Percentiles rank a stretch among this genome's conserved stretches.
Evolutionary conservation across 30 jellyfish, hydroid and myxozoan genomes (phyloP).

Genomic region (Rhopilema esculentum): DNA sequence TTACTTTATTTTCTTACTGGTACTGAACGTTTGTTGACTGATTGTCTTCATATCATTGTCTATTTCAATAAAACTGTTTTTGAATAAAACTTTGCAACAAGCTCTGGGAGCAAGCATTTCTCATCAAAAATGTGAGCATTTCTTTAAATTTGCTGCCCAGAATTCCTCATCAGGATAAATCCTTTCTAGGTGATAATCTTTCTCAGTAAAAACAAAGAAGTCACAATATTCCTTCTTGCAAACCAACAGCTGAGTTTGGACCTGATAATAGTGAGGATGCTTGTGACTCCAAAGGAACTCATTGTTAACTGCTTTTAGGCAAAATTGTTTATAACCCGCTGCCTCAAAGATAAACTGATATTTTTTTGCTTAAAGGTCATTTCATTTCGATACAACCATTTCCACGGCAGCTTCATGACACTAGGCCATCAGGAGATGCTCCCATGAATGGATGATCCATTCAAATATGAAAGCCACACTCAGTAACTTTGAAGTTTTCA

Average conservation of each 20-base stretch:
- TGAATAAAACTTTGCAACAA: background rate
- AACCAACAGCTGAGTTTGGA: background rate
- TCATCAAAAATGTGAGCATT: background rate
- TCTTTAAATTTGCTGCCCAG: background rate
- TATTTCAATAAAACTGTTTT: too few species aligned
- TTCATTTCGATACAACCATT: constrained; percentile 20
- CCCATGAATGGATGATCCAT: constrained; percentile 4
- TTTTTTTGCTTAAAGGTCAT: constrained; percentile 20
- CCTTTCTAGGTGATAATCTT: constrained; percentile 12
- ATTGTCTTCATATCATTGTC: too few species aligned
- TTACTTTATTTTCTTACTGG: too few species aligned
- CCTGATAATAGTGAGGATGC: background rate
- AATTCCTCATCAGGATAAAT: background rate
- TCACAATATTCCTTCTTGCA: constrained; percentile 1
- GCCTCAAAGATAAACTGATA: background rate
- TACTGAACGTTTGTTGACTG: too few species aligned
- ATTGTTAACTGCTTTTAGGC: too few species aligned
- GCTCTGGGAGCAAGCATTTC: constrained; percentile 6
- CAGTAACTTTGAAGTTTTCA: background rate
- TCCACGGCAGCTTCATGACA: constrained; percentile 18
- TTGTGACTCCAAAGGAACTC: too few species aligned
- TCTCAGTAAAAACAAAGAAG: constrained; percentile 1
- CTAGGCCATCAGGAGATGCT: constrained; percentile 29
- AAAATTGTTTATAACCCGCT: background rate
- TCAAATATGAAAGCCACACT: constrained; percentile 1